Percentiles rank a stretch among this genome's conserved stretches.
Evolutionary conservation across 2,888 invertebrate genomes (phyloP).

Genomic region (Idaea aversata): DNA sequence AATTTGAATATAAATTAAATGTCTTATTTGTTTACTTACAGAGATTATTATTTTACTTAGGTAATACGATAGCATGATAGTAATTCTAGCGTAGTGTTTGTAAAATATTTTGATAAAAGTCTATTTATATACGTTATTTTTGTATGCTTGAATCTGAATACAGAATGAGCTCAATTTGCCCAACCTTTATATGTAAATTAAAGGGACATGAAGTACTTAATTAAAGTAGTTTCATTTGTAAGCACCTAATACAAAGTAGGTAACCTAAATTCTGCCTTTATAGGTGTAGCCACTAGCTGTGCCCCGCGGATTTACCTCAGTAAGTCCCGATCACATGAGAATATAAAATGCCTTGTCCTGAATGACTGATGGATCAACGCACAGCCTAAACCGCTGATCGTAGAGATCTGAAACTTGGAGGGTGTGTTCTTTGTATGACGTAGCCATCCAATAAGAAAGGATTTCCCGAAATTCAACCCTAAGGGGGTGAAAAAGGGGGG

Average conservation of each 20-base stretch:
- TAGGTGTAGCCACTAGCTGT: too few relatives aligned
- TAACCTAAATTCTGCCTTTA: too few relatives aligned
- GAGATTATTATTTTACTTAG: slow-evolving; percentile 5
- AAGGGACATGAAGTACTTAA: neutral
- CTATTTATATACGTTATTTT: slow-evolving; percentile 3
- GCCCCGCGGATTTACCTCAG: too few relatives aligned
- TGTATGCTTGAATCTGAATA: slow-evolving; percentile 1
- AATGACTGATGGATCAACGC: too few relatives aligned
- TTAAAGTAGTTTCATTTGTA: neutral
- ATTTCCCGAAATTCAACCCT: too few relatives aligned
- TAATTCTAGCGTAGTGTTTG: slow-evolving; percentile 10
- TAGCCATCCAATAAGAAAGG: too few relatives aligned
- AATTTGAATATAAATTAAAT: slow-evolving; percentile 1
- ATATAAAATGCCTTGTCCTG: too few relatives aligned
- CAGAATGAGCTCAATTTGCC: neutral
- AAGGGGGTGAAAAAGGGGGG: too few relatives aligned
- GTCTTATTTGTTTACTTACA: slow-evolving; percentile 4
- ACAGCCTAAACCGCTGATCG: too few relatives aligned
- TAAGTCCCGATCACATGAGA: too few relatives aligned
- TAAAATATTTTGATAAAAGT: slow-evolving; percentile 15
- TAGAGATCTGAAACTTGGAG: too few relatives aligned
- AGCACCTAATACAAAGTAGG: neutral
- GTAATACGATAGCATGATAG: neutral
- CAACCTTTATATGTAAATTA: neutral
- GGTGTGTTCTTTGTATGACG: too few relatives aligned